Conservation (phyloP, 2,888 invertebrate genomes). For the Charanyca ferruginea region DNA sequence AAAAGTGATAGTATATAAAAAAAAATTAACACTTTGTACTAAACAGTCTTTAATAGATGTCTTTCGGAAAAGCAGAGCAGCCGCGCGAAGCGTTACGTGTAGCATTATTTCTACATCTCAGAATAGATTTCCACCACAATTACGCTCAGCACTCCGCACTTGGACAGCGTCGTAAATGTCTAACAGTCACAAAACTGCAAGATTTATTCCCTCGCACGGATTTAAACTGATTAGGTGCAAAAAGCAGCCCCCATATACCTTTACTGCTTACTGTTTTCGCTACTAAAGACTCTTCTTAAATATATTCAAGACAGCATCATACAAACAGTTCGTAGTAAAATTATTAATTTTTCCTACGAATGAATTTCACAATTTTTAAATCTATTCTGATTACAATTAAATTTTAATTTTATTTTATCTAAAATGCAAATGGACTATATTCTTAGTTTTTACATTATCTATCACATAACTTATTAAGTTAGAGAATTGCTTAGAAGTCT, state of each 20-base stretch:
- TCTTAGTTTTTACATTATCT: too few species aligned
- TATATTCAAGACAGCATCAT: background rate
- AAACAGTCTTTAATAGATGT: too few species aligned
- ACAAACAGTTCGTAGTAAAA: background rate
- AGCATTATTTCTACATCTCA: background rate
- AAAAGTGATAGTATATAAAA: too few species aligned
- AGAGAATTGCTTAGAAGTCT: too few species aligned
- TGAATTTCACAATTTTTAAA: too few species aligned
- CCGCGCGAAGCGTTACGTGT: too few species aligned
- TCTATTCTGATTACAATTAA: too few species aligned
- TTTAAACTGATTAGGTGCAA: conserved; percentile 83
- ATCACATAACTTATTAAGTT: too few species aligned
- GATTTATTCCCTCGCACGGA: conserved; percentile 80
- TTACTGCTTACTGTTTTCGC: background rate
- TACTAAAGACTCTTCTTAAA: background rate
- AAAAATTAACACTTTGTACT: too few species aligned
- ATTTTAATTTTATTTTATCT: too few species aligned
- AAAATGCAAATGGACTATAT: too few species aligned
- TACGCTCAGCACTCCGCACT: conserved; percentile 32
- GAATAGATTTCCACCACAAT: background rate
- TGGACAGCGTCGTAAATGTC: conserved; percentile 52
- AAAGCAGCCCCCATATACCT: conserved; percentile 72
- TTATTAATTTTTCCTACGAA: background rate
- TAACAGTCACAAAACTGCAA: conserved; percentile 77
- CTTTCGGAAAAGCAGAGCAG: too few species aligned